A percentile compares a stretch with the other conserved stretches of the same genome.
These are phyloP conservation scores for Zaprionus inermis DNA, from an alignment of 1,140 invertebrate genomes.

Conservation along the genomic window DNA sequence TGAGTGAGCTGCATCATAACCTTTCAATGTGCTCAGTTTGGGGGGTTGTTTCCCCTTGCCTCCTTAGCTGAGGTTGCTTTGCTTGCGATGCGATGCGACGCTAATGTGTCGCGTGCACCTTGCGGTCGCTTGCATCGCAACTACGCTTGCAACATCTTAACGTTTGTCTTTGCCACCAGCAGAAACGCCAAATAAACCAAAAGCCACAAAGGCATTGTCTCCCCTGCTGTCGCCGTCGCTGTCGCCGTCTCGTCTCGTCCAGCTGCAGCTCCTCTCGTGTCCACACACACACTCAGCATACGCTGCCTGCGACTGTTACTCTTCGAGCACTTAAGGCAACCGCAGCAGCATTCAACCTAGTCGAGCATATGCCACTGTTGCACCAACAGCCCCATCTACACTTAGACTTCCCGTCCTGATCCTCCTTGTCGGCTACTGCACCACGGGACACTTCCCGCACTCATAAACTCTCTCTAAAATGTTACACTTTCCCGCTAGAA, in stretches of 20 bases:
- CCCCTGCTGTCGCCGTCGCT: background rate
- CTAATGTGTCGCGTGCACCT: constrained; percentile 53
- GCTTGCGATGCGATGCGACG: constrained; percentile 15
- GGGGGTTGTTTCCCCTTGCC: background rate
- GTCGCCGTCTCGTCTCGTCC: background rate
- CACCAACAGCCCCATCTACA: background rate
- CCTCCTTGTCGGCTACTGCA: background rate
- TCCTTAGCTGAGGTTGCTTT: constrained; percentile 4
- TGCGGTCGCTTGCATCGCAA: constrained; percentile 62
- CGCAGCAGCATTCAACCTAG: constrained; percentile 52
- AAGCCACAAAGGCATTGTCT: constrained; percentile 48
- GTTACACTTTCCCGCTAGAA: background rate
- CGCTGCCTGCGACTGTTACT: constrained; percentile 14
- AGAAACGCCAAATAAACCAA: constrained; percentile 27
- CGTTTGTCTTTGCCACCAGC: constrained; percentile 52
- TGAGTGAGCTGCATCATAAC: constrained; percentile 33
- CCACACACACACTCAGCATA: constrained; percentile 1
- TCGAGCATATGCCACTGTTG: constrained; percentile 2
- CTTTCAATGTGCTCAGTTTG: constrained; percentile 20
- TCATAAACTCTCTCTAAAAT: background rate
- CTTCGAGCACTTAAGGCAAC: constrained; percentile 51
- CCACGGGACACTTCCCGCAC: background rate
- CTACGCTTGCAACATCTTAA: constrained; percentile 29
- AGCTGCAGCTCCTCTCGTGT: background rate
- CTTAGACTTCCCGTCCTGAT: background rate